These are phyloP conservation scores for Rhyzopertha dominica DNA, from an alignment of 1,140 invertebrate genomes.

Conservation along the genomic window DNA sequence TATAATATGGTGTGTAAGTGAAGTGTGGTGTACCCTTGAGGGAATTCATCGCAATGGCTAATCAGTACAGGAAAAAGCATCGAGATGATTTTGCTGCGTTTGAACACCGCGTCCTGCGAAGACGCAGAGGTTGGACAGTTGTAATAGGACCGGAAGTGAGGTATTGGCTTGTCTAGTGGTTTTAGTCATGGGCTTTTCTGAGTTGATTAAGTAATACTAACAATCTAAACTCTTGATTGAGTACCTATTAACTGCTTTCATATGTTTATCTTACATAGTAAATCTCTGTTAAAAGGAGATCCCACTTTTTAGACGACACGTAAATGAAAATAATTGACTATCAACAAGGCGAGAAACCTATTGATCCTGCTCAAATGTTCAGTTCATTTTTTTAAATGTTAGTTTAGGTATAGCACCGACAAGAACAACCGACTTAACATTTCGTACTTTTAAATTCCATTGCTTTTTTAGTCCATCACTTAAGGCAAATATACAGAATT, in stretches of 20 bases:
- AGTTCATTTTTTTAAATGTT: no score
- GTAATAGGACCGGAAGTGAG: constrained; percentile 58
- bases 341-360: neutral
- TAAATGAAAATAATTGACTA: neutral
- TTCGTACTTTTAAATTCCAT: no score
- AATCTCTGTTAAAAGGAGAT: neutral
- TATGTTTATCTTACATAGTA: neutral
- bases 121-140: constrained; percentile 60
- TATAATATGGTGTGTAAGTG: no score
- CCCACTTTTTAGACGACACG: neutral
- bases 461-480: no score
- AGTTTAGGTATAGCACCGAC: no score
- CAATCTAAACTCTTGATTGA: neutral
- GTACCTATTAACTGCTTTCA: neutral
- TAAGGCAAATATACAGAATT: no score
- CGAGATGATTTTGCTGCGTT: constrained; percentile 46
- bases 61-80: constrained; percentile 30
- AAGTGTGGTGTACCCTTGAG: constrained; percentile 1
- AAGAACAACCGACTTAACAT: no score
- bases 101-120: constrained; percentile 49
- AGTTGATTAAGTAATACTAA: constrained; percentile 1
- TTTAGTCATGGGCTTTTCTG: neutral
- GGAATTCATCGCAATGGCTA: constrained; percentile 18
- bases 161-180: constrained; percentile 41
- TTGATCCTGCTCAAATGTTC: no score